phyloP scores from a whole-genome alignment of 2,888 invertebrate species.

The Agonopterix heracliana region DNA sequence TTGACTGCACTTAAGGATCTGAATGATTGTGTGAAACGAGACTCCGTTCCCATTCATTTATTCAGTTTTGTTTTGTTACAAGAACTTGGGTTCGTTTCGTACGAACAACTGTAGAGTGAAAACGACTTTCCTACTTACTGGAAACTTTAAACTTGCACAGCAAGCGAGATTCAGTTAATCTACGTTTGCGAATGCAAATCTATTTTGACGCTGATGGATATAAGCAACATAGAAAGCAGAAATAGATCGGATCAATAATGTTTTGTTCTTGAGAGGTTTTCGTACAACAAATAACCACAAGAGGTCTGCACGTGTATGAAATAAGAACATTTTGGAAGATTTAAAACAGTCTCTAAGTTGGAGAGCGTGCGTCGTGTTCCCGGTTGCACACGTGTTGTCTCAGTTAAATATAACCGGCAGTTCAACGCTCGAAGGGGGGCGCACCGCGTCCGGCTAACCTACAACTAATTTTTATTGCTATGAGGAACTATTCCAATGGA shows the following conservation, averaged over 20 bases:
- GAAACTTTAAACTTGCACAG: too few species aligned
- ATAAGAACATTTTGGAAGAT: constrained; percentile 28
- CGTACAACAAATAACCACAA: too few species aligned
- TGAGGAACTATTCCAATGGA: neutral
- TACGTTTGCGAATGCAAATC: too few species aligned
- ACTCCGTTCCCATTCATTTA: constrained; percentile 10
- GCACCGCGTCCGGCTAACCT: constrained; percentile 54
- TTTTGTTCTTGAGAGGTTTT: constrained; percentile 1
- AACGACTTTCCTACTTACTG: neutral
- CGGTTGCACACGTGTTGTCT: constrained; percentile 60
- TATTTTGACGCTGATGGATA: too few species aligned
- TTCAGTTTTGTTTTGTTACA: constrained; percentile 4
- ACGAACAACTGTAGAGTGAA: neutral
- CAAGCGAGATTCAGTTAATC: too few species aligned
- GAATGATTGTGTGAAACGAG: constrained; percentile 18
- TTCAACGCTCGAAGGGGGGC: constrained; percentile 66
- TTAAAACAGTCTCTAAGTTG: constrained; percentile 45
- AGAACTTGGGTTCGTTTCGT: neutral
- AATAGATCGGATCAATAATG: too few species aligned
- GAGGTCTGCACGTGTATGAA: neutral
- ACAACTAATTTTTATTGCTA: constrained; percentile 32
- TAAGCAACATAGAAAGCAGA: too few species aligned
- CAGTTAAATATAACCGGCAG: constrained; percentile 71
- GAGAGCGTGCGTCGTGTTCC: constrained; percentile 48
- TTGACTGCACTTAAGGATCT: constrained; percentile 19